phyloP scores from a whole-genome alignment of 2,888 invertebrate genomes.

The Mesodorylaimus sp. region DNA sequence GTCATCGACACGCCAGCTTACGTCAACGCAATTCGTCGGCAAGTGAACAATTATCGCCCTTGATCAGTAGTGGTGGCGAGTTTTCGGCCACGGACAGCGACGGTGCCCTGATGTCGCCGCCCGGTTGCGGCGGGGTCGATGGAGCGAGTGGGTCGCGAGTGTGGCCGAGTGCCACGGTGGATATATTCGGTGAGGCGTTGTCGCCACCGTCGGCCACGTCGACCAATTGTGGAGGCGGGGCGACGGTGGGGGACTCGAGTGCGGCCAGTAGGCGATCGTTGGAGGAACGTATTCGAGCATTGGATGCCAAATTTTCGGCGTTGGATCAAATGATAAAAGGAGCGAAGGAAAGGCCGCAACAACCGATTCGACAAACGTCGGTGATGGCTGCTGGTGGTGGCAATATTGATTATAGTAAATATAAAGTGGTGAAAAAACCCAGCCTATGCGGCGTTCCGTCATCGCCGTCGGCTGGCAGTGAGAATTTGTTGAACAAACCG shows the following conservation, averaged over 20 bases:
- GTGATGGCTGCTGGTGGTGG: neutral
- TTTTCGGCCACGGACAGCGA: neutral
- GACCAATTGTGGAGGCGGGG: neutral
- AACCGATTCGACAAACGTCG: constrained; percentile 4
- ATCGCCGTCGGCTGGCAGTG: constrained; percentile 11
- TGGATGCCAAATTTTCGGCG: constrained; percentile 66
- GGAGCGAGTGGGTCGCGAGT: neutral
- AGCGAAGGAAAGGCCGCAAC: constrained; percentile 1
- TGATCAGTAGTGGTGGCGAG: neutral
- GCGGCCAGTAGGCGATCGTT: constrained; percentile 40
- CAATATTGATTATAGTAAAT: constrained; percentile 3
- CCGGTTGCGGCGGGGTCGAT: no score
- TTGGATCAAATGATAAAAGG: constrained; percentile 9
- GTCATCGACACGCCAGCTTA: neutral
- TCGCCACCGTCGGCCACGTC: neutral
- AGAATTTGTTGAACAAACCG: no score
- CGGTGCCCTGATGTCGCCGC: neutral
- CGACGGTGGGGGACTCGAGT: constrained; percentile 19
- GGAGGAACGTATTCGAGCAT: constrained; percentile 71
- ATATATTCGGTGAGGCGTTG: constrained; percentile 3
- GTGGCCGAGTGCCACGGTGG: neutral
- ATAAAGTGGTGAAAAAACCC: constrained; percentile 9
- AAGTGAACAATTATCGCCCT: neutral
- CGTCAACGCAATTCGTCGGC: neutral
- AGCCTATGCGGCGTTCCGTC: neutral